Percentiles rank a stretch among this genome's conserved stretches.
These are phyloP conservation scores for Brachionus rotundiformis DNA, from an alignment of 1,140 invertebrate genomes.

Conservation along the genomic window DNA sequence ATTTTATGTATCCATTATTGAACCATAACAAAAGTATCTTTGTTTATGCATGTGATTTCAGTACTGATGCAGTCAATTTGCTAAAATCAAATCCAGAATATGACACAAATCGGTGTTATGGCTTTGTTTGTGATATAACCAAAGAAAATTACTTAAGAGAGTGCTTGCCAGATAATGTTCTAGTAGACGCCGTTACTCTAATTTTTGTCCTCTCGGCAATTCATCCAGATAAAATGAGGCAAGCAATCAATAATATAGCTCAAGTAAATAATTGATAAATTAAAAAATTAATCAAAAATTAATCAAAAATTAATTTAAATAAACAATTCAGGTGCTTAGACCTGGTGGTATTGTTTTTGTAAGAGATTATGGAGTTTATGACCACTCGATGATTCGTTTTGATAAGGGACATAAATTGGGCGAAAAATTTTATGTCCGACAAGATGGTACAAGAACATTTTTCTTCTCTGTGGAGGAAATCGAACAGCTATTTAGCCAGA, in stretches of 20 bases:
- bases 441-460: conserved; percentile 64
- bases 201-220: conserved; percentile 80
- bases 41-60: conserved; percentile 91
- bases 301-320: too few species aligned
- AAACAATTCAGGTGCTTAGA: conserved; percentile 62
- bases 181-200: conserved; percentile 72
- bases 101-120: conserved; percentile 56
- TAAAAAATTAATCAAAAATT: too few species aligned
- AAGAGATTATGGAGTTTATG: conserved; percentile 64
- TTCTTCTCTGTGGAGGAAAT: conserved; percentile 57
- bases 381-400: conserved; percentile 69
- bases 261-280: conserved; percentile 57
- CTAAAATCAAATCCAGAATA: conserved; percentile 67
- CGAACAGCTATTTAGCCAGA: neutral
- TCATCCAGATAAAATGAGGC: conserved; percentile 75
- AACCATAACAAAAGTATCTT: conserved; percentile 74
- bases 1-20: conserved; percentile 88
- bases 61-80: conserved; percentile 82
- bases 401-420: conserved; percentile 77
- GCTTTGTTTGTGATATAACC: conserved; percentile 70
- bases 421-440: conserved; percentile 64
- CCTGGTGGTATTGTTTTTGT: conserved; percentile 61
- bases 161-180: neutral
- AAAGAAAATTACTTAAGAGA: conserved; percentile 55
- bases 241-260: conserved; percentile 72